Base-by-base conservation (phyloP, 2,888 invertebrate species). In the Leucoma salicis region DNA sequence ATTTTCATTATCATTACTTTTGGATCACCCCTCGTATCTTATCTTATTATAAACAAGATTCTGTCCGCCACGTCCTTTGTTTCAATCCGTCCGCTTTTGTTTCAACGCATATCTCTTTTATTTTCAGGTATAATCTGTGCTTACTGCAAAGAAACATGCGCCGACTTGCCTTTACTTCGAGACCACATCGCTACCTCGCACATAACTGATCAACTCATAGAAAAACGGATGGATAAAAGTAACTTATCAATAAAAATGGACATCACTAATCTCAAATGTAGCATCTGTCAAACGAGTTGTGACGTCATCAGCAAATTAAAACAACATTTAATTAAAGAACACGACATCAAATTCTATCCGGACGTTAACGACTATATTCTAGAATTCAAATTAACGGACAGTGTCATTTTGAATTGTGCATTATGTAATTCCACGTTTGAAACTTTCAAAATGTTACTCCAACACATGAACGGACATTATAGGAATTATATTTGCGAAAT, bases 401-500 rank as follows among this genome's bases (percentile, higher is more conserved):
- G 51, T 0, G 77, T 80, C 4, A 67, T 79, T 0, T 32, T 84
- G 0, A 79, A 81, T 32, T 88, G 88, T 33, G 84, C 81, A 0
- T 33, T 86, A 0, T 88, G 88, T 28, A 50, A 77, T 32, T 83
- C 84, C 0, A 80, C 72, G 0, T 88, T 74, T 39, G 86, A 85
- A 34, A 85, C 86, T 0, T 87, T 87, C 16, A 86, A 85, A 63
- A 86, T 81, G 79, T 35, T 87, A 0, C 11, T 82, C 0, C 85
- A 86, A 45, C 88, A 88, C 11, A 87, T 88, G 87, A 87, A 87
- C 16, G 76, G 81, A 0, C 88, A 87, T 54, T 87, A 85, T 35
- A 70, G 86, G 14, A 86, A 87, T 37, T 86, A 73, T 43, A 69
- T 87, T 0, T 88, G 88, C 18, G 83, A 83, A 1, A 70, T 76